A percentile compares a stretch with the other conserved stretches of the same genome.
These are phyloP conservation scores for Equus przewalskii DNA, from an alignment of 2,113 vertebrate species.

Conservation along the genomic window DNA sequence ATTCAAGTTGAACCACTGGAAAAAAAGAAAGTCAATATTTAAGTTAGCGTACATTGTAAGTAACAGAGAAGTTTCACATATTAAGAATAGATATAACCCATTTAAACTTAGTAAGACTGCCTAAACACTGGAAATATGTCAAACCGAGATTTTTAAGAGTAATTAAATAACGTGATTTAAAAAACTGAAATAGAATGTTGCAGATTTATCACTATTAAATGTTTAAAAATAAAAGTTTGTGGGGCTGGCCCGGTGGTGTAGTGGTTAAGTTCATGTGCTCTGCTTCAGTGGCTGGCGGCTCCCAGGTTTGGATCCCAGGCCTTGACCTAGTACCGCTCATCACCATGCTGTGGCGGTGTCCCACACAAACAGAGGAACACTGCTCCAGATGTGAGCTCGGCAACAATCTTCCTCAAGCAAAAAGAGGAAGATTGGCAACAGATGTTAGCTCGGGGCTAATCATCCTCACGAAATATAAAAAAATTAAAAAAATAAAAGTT, in stretches of 20 bases:
- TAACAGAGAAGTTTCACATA: neutral
- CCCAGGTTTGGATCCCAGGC: too few relatives aligned
- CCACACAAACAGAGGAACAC: too few relatives aligned
- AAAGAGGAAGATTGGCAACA: too few relatives aligned
- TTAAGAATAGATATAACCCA: neutral
- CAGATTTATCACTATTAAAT: conserved; percentile 16
- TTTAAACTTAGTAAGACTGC: neutral
- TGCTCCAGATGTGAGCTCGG: too few relatives aligned
- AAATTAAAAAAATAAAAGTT: neutral
- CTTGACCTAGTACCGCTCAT: too few relatives aligned
- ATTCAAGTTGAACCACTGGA: conserved; percentile 99
- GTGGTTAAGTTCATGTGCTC: too few relatives aligned
- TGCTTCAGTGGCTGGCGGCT: too few relatives aligned
- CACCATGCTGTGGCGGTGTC: too few relatives aligned
- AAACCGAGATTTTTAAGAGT: neutral
- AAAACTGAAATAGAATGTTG: neutral
- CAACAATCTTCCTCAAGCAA: too few relatives aligned
- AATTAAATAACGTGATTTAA: neutral
- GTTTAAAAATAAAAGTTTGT: neutral
- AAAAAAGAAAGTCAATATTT: conserved; percentile 78
- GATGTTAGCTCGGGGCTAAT: too few relatives aligned
- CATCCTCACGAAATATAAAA: too few relatives aligned
- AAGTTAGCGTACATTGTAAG: conserved; percentile 79
- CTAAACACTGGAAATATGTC: conserved; percentile 25
- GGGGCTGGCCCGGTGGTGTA: too few relatives aligned